Base-by-base conservation (phyloP, 2,113 vertebrate species). In the Scomber scombrus region DNA sequence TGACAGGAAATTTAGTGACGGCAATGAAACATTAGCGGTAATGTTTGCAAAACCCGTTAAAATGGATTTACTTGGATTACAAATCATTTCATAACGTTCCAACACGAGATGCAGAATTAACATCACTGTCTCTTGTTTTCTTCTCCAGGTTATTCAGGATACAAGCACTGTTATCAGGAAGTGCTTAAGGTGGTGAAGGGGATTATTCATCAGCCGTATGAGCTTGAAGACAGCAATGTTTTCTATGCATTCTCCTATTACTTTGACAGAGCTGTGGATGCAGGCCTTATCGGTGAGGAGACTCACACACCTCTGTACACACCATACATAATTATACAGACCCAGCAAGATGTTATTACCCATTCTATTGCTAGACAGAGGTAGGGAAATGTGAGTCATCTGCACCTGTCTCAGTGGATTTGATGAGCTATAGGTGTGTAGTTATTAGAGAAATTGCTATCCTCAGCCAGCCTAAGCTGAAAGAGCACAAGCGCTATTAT, bases 181-280 rank as follows among this genome's bases (percentile, higher is more conserved):
- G 95, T 98, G 68, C 91, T 95, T 50, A 96, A 92, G 85, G 95
- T 96, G 80, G 95, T 99, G 71, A 94, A 93, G 89, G 96, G 96
- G 31, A 94, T 96, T 85, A 94, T 99, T 74, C 97, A 98, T 85
- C 96, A 97, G 84, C 96, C 96, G 0, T 86, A 94, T 12, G 96
- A 97, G 82, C 89, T 98, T 9, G 86, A 93, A 81, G 90, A 88
- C 81, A 78, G 67, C 90, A 92, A 90, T 21, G 92, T 94, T 68
- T 98, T 99, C 92, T 99, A 98, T 29, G 98, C 98, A 5, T 99
- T 99, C 91, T 99, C 98, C 52, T 99, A 99, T 89, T 99, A 98
- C 80, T 99, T 96, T 54, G 98, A 99, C 81, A 94, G 97, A 75
- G 98, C 98, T 13, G 97, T 91, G 80, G 98, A 99, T 31, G 96